Evolutionary conservation across 2,113 vertebrate genomes (phyloP), one percentile per base, ranked within the genome.

Genomic region (Leptosomus discolor): DNA sequence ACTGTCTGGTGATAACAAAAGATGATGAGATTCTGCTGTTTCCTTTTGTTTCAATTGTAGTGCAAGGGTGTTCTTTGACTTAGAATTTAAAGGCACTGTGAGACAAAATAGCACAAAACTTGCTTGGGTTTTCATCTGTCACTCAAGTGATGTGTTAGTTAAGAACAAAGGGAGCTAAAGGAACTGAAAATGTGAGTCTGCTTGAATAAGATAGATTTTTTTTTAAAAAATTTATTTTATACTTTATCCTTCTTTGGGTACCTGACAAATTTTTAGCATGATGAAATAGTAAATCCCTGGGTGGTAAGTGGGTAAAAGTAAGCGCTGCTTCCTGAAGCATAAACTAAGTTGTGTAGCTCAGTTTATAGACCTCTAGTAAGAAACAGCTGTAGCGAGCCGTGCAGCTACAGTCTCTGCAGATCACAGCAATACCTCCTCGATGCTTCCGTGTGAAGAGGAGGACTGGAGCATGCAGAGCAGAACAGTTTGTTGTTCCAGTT

Each of bases 401-500:
- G 30, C 79, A 50, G 68, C 76, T 56, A 1, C 50, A 26, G 41
- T 26, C 45, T 53, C 48, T 50, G 51, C 36, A 5, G 15, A 30
- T 75, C 73, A 9, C 73, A 56, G 73, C 77, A 81, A 10, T 57
- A 37, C 37, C 64, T 81, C 58, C 84, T 71, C 5, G 3, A 1
- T 27, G 61, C 51, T 85, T 73, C 69, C 9, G 46, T 0, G 1
- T 37, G 75, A 58, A 46, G 76, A 39, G 74, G 69, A 69, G 51
- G 63, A 48, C 3, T 58, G 75, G 58, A 81, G 85, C 88, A 3
- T 32, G 30, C 84, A n/a, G 79, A 85, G 86, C 84, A 57, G 74
- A 94, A 56, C 74, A 6, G 36, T 86, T 92, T 57, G 53, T 83
- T 94, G 86, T 93, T 88, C 69, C 70, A 79, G 57, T 7, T 78